phyloP scores from a whole-genome alignment of 2,797 vertebrate genomes.

The Ctenopoma kingsleyae region DNA sequence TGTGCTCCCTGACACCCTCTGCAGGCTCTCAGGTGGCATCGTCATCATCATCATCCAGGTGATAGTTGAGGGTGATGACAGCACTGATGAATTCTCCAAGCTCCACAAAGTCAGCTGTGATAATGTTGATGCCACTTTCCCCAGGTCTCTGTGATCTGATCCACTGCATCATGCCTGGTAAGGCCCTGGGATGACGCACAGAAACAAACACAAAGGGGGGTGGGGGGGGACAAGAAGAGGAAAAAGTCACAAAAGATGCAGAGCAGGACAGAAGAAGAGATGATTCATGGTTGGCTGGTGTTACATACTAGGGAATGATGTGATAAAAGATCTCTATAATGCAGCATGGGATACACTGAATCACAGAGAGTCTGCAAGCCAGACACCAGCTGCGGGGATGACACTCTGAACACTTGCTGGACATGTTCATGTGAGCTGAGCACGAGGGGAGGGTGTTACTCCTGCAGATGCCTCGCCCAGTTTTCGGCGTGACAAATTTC shows the following conservation, averaged over 20 bases:
- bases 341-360: too few species aligned
- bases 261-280: constrained; percentile 14
- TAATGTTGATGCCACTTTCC: constrained; percentile 96
- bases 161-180: constrained; percentile 98
- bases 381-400: constrained; percentile 62
- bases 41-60: constrained; percentile 92
- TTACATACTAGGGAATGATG: constrained; percentile 23
- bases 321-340: constrained; percentile 52
- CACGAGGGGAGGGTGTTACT: constrained; percentile 34
- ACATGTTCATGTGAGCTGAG: constrained; percentile 46
- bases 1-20: constrained; percentile 59
- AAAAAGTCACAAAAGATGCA: constrained; percentile 30
- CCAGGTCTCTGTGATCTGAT: constrained; percentile 94
- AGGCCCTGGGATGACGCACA: constrained; percentile 84
- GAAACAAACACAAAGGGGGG: constrained; percentile 4
- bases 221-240: neutral
- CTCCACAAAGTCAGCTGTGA: constrained; percentile 99
- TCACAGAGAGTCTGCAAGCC: constrained; percentile 55
- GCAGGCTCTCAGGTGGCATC: constrained; percentile 89
- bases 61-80: constrained; percentile 97
- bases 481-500: constrained; percentile 35
- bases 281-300: constrained; percentile 50
- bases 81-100: constrained; percentile 98
- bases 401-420: constrained; percentile 53
- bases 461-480: constrained; percentile 34